Evolutionary conservation across 2,888 invertebrate genomes (phyloP).

Genomic region (Polymixis flavicincta): DNA sequence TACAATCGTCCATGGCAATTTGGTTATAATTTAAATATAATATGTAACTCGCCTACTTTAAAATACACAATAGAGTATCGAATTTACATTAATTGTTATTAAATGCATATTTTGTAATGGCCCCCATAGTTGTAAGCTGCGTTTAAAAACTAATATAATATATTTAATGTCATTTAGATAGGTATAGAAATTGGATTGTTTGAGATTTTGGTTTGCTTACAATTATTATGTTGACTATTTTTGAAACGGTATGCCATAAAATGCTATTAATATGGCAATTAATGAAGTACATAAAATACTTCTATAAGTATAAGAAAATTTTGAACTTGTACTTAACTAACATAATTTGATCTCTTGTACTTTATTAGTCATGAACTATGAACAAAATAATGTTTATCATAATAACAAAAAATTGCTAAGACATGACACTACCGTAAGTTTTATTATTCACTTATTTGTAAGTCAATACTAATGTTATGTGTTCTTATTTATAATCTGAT

Average conservation of each 20-base stretch:
- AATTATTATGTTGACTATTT: slow-evolving; percentile 36
- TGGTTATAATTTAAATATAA: slow-evolving; percentile 9
- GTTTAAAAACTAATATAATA: slow-evolving; percentile 52
- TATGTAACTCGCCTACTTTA: slow-evolving; percentile 28
- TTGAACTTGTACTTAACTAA: slow-evolving; percentile 53
- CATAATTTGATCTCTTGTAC: slow-evolving; percentile 60
- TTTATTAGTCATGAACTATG: slow-evolving; percentile 44
- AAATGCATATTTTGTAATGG: slow-evolving; percentile 57
- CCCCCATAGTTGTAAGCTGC: slow-evolving; percentile 52
- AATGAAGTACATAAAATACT: slow-evolving; percentile 26
- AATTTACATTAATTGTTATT: slow-evolving; percentile 64
- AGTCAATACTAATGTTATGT: slow-evolving; percentile 50
- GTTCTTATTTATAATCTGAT: slow-evolving; percentile 47
- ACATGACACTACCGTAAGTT: slow-evolving; percentile 54
- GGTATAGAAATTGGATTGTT: slow-evolving; percentile 50
- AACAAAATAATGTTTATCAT: slow-evolving; percentile 31
- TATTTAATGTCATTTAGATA: slow-evolving; percentile 58
- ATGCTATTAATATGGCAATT: slow-evolving; percentile 50
- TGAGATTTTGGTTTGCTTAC: slow-evolving; percentile 48
- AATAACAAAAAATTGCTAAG: slow-evolving; percentile 15
- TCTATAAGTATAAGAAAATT: slow-evolving; percentile 2
- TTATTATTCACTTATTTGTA: slow-evolving; percentile 44
- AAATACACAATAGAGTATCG: slow-evolving; percentile 62
- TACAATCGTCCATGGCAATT: slow-evolving; percentile 16
- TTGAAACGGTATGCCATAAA: slow-evolving; percentile 58